These are phyloP conservation scores for Napeogenes sylphis DNA, from an alignment of 2,888 invertebrate genomes.

Conservation along the genomic window DNA sequence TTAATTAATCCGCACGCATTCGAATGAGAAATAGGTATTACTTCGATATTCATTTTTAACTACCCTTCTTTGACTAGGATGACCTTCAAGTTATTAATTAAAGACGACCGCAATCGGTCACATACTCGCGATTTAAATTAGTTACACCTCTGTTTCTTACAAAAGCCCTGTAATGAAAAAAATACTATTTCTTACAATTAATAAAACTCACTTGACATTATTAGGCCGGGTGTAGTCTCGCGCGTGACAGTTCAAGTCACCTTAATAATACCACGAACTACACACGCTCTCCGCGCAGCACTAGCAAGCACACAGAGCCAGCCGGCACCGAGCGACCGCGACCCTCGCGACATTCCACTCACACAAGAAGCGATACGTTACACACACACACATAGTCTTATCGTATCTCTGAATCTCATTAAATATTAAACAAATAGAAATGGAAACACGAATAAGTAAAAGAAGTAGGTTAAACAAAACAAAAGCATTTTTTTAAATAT, in stretches of 20 bases:
- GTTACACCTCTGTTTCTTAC: not conserved
- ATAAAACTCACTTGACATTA: conserved; percentile 69
- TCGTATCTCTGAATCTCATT: not conserved
- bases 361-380: conserved; percentile 37
- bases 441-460: not conserved
- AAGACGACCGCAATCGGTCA: not conserved
- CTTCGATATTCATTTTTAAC: conserved; percentile 15
- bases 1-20: too few relatives aligned
- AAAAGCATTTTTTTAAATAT: too few relatives aligned
- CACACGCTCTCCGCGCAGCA: conserved; percentile 68
- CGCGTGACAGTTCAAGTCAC: conserved; percentile 68
- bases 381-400: conserved; percentile 16
- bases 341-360: conserved; percentile 44
- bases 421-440: not conserved
- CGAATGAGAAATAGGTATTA: too few relatives aligned
- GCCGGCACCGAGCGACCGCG: conserved; percentile 52
- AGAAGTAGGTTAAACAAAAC: too few relatives aligned
- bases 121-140: not conserved
- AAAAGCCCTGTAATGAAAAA: not conserved
- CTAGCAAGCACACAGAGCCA: conserved; percentile 62
- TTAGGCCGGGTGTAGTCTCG: conserved; percentile 68
- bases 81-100: conserved; percentile 10
- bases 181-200: conserved; percentile 14
- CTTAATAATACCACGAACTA: conserved; percentile 60
- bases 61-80: conserved; percentile 23